A percentile compares a stretch with the other conserved stretches of the same genome.
Evolutionary conservation across 2,888 invertebrate genomes (phyloP).

Genomic region (Drosophila picticornis): DNA sequence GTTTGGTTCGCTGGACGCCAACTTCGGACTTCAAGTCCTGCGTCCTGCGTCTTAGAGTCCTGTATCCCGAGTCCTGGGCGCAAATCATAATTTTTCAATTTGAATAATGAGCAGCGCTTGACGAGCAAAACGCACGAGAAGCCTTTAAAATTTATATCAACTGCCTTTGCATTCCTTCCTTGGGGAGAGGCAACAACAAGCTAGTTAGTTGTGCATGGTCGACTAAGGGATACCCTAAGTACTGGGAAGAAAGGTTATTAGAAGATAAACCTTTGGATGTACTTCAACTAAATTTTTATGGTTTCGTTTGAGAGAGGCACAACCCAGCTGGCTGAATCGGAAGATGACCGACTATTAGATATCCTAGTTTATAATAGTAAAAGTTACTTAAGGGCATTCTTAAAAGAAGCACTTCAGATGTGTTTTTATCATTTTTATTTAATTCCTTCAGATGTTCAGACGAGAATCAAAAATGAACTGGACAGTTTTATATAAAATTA

Average conservation of each 20-base stretch:
- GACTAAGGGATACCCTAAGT: constrained; percentile 19
- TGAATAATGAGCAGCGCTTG: constrained; percentile 73
- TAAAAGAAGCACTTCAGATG: background rate
- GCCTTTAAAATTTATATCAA: constrained; percentile 77
- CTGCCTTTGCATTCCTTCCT: constrained; percentile 49
- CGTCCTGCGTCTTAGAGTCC: constrained; percentile 27
- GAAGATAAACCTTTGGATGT: background rate
- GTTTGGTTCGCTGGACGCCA: constrained; percentile 60
- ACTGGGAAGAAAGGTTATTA: no score
- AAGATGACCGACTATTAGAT: background rate
- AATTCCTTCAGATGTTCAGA: background rate
- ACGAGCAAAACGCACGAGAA: constrained; percentile 48
- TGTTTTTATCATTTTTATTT: background rate
- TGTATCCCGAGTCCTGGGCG: constrained; percentile 46
- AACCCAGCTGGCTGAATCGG: background rate
- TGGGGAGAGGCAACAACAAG: constrained; percentile 1
- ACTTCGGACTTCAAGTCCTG: constrained; percentile 53
- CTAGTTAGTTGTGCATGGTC: background rate
- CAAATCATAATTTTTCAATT: constrained; percentile 80
- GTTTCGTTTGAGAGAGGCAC: background rate
- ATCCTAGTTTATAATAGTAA: background rate
- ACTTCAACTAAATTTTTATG: background rate
- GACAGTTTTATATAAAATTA: background rate
- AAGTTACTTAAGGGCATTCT: background rate
- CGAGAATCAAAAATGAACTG: background rate